Percentiles rank a stretch among this genome's conserved stretches.
These are phyloP conservation scores for Mnemiopsis leidyi DNA, from an alignment of 37 sponge, comb jelly and placozoan species.

Conservation along the genomic window DNA sequence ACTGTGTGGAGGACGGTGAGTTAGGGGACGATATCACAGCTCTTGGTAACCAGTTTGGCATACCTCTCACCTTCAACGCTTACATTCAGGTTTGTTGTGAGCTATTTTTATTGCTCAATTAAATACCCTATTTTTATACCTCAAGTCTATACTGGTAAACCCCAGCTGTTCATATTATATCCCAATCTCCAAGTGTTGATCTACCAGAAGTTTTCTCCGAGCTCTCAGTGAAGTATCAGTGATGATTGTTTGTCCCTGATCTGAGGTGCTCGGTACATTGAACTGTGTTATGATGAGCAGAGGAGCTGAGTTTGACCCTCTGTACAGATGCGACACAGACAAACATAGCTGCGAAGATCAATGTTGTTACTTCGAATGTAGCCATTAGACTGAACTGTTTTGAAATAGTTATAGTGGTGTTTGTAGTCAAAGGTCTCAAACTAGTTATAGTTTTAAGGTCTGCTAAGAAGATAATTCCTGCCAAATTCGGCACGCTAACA, in stretches of 20 bases:
- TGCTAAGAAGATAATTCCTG: too few relatives aligned
- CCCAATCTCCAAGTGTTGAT: too few relatives aligned
- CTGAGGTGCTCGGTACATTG: conserved; percentile 4
- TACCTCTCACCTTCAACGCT: conserved; percentile 60
- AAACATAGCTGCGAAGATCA: too few relatives aligned
- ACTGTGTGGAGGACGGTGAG: conserved; percentile 59
- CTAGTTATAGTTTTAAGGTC: too few relatives aligned
- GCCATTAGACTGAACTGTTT: too few relatives aligned
- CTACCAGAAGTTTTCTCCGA: neutral
- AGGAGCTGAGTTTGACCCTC: conserved; percentile 39
- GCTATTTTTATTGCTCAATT: neutral
- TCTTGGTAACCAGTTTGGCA: conserved; percentile 57
- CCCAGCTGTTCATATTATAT: neutral
- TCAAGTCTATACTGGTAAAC: too few relatives aligned
- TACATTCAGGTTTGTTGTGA: conserved; percentile 33
- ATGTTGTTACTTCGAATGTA: too few relatives aligned
- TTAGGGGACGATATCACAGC: conserved; percentile 44
- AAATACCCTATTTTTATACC: too few relatives aligned
- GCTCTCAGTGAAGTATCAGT: neutral
- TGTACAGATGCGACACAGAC: conserved; percentile 53
- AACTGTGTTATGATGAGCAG: conserved; percentile 61
- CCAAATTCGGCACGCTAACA: too few relatives aligned
- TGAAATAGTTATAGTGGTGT: too few relatives aligned
- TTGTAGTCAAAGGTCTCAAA: too few relatives aligned
- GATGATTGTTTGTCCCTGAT: neutral